These are phyloP conservation scores for Platichthys flesus DNA, from an alignment of 2,113 vertebrate genomes.

Conservation along the genomic window DNA sequence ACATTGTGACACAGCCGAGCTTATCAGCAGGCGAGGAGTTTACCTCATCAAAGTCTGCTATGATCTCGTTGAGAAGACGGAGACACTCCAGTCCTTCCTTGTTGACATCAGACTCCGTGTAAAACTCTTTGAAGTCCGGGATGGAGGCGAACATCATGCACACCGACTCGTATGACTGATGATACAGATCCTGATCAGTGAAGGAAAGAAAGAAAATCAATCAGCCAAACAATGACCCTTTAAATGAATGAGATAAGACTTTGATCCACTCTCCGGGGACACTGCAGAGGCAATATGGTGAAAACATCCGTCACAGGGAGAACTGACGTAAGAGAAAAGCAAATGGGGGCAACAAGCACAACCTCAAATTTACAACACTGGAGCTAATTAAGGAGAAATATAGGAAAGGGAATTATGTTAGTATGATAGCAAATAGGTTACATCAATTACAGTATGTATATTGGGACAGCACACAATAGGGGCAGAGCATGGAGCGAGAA, in stretches of 20 bases:
- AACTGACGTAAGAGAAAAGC: conserved; percentile 9
- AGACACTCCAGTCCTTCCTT: conserved; percentile 98
- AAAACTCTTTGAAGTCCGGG: conserved; percentile 99
- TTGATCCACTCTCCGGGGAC: conserved; percentile 41
- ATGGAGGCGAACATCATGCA: conserved; percentile 99
- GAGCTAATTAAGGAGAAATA: conserved; percentile 2
- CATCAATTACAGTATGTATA: neutral
- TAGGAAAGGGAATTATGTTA: conserved; percentile 1
- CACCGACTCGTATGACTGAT: conserved; percentile 97
- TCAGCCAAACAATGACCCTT: conserved; percentile 30
- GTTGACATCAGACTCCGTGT: conserved; percentile 98
- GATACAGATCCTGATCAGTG: conserved; percentile 90
- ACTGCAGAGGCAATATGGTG: conserved; percentile 2
- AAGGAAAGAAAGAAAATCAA: conserved; percentile 26
- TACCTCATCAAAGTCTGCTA: conserved; percentile 98
- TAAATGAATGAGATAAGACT: conserved; percentile 43
- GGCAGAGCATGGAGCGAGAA: neutral
- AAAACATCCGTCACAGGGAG: conserved; percentile 23
- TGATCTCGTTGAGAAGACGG: conserved; percentile 96
- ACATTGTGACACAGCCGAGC: conserved; percentile 42
- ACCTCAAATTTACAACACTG: neutral
- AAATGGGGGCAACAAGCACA: neutral
- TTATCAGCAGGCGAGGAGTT: conserved; percentile 29
- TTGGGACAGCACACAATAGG: neutral
- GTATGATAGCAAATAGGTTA: conserved; percentile 2